Evolutionary conservation across 2,797 vertebrate genomes (phyloP), one percentile per base, ranked within the genome.

Genomic region (Thaleichthys pacificus): DNA sequence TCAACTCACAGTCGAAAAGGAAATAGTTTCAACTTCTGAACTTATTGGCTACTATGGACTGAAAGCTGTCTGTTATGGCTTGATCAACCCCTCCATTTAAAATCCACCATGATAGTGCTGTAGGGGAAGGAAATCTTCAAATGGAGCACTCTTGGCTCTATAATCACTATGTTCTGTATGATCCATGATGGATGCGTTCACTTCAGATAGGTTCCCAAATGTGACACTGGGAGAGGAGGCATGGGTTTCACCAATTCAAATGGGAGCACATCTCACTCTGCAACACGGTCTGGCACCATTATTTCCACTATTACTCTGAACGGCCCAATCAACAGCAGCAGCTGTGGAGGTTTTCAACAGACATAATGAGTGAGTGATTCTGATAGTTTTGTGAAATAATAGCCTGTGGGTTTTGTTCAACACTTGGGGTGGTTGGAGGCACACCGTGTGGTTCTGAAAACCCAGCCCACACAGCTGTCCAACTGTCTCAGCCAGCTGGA

Each of bases 361-460:
- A 71, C 75, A 81, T 79, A 86, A 75, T 84, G 86, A 88, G 70
- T 74, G 54, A 70, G 71, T 77, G 57, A 81, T 80, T 65, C 79
- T 76, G 63, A 30, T 67, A 75, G 68, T 76, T 79, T 80, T 78
- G 76, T 71, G 51, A 85, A 86, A 77, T 87, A 85, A 83, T 87
- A 86, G 51, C 42, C 24, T 47, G 17, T 54, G 9, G 69, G 19
- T 83, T 87, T 74, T 80, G 73, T 74, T 77, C 68, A 86, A 83
- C 77, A 80, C 42, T 77, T 77, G 57, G 42, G 73, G 70, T 65
- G 68, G 73, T 77, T 9, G 56, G 66, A 66, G 69, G 66, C 74
- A 38, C 57, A 47, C 42, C 9, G 12, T 47, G 12, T 47, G 42
- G 42, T 47, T 47, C 42, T 12, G 42, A 11, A 42, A 14, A 47